Base-by-base conservation (phyloP, 1,140 invertebrate species). In the Drosophila tani region DNA sequence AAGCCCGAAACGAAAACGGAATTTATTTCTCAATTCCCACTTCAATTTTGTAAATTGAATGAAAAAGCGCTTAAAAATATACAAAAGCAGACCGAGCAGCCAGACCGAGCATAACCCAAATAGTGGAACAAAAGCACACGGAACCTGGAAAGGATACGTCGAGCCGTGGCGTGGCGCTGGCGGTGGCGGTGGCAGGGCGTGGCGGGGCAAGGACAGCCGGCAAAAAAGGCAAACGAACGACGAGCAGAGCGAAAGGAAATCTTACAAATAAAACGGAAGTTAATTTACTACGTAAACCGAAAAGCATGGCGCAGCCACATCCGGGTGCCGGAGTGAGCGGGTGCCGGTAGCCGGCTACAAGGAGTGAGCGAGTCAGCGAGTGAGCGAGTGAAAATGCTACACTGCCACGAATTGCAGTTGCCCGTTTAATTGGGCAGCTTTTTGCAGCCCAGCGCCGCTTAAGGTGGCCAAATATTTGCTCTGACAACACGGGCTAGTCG, bases 21-120 rank as follows among this genome's bases (percentile, higher is more conserved):
- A 91, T 91, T 91, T 91, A 91, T 91, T 90, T 91, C 90, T 91
- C 90, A 91, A 91, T 91, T 91, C 90, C 90, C 90, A 91, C 90
- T 91, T 91, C 85, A 91, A 91, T 91, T 91, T 91, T 76, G 90
- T 79, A 91, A 91, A 91, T 91, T 91, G 90, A 91, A 91, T 91
- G 90, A 91, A 91, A 91, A 91, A 91, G 81, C 82, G 85, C 85
- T 88, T 88, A 88, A 88, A 90, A 88, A 90, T 90, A 88, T 88
- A 88, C 85, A 88, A 88, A 90, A 90, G 85, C 81, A 85, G 81
- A 87, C 63, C 70, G 70, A 45, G 57, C 67, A 65, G 49, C 40
- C 82, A 64, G 51, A 68, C 74, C 75, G 46, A 67, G 63, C 73
- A 71, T 67, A 76, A 62, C 82, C 81, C 81, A 62, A 86, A 86